Percentiles rank a stretch among this genome's conserved stretches.
Evolutionary conservation across 2,888 invertebrate genomes (phyloP).

Genomic region (Oasisia sp.): DNA sequence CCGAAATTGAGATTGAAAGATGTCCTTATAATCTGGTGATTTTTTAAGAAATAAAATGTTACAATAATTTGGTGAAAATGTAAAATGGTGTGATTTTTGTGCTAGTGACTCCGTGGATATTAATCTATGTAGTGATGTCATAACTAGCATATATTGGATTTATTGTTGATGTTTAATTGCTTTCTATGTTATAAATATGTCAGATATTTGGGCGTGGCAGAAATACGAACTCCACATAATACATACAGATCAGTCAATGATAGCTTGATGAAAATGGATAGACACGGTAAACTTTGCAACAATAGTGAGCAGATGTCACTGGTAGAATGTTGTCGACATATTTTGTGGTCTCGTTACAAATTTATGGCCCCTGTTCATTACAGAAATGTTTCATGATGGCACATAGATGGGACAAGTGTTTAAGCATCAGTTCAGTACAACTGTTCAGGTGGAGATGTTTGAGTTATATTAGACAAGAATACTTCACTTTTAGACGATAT

Average conservation of each 20-base stretch:
- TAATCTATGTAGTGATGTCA: neutral
- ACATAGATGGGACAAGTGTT: too few relatives aligned
- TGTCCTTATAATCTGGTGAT: too few relatives aligned
- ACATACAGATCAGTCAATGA: too few relatives aligned
- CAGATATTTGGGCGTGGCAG: too few relatives aligned
- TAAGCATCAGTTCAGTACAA: too few relatives aligned
- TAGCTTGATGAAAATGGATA: neutral
- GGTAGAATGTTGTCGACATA: neutral
- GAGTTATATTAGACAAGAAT: too few relatives aligned
- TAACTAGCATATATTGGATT: neutral
- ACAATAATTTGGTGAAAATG: neutral
- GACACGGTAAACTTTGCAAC: neutral
- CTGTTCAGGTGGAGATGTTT: too few relatives aligned
- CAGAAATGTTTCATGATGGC: neutral
- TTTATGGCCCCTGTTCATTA: neutral
- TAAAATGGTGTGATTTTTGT: neutral
- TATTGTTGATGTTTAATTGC: neutral
- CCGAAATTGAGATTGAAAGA: too few relatives aligned
- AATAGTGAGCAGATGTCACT: neutral
- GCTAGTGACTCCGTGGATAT: neutral
- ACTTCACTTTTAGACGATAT: too few relatives aligned
- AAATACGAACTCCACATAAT: too few relatives aligned
- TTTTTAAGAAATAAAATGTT: neutral
- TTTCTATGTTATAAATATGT: neutral
- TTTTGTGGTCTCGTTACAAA: neutral